phyloP scores from a whole-genome alignment of 2,113 vertebrate species.

The Mastomys coucha region DNA sequence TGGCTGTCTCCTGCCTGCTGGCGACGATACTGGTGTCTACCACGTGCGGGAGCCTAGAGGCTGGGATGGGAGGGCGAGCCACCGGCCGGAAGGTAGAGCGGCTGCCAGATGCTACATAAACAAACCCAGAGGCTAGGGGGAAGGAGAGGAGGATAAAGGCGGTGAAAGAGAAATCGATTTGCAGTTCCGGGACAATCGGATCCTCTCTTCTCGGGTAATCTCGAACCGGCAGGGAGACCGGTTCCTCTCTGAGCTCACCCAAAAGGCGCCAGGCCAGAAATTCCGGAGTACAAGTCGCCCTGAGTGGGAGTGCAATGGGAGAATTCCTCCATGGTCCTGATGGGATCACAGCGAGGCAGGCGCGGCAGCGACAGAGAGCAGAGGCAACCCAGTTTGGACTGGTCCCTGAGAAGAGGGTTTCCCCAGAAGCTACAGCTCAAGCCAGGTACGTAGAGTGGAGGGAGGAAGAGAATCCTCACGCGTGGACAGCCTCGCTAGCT shows the following conservation, averaged over 20 bases:
- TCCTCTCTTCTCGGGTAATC: neutral
- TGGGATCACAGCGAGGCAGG: neutral
- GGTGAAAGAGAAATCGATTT: fast-evolving
- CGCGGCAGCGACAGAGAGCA: neutral
- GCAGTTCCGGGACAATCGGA: neutral
- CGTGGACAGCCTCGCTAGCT: neutral
- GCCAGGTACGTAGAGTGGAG: conserved; percentile 34
- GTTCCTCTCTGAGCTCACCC: conserved; percentile 1
- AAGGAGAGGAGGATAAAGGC: neutral
- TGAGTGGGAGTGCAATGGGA: neutral
- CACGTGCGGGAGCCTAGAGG: conserved; percentile 73
- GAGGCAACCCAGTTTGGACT: neutral
- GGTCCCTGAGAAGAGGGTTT: neutral
- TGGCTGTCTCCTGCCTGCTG: neutral
- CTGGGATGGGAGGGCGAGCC: neutral
- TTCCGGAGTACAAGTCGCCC: neutral
- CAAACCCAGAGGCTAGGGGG: neutral
- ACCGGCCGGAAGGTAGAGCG: neutral
- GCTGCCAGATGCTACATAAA: conserved; percentile 63
- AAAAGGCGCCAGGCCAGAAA: neutral
- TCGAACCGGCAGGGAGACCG: neutral
- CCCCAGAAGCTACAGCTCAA: neutral
- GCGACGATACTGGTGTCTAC: conserved; percentile 12
- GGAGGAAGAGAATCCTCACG: neutral
- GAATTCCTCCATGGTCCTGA: neutral